Evolutionary conservation across 2,113 vertebrate genomes (phyloP), one percentile per base, ranked within the genome.

Genomic region (Larimichthys crocea): DNA sequence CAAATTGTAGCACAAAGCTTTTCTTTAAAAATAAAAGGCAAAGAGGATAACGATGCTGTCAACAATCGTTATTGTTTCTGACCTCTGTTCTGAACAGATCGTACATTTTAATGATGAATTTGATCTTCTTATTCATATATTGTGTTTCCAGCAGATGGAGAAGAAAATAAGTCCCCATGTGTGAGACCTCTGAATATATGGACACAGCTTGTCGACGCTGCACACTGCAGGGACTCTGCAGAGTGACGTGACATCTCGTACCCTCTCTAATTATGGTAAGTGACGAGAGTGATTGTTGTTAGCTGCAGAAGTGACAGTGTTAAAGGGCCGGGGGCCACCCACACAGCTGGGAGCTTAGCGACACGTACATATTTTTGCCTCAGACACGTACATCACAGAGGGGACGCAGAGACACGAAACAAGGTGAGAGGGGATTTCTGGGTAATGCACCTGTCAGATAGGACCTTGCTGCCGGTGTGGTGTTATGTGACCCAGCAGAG

Each of bases 341-440:
- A 73, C 68, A 52, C 80, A 84, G 83, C 80, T 86, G 87, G 67
- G 64, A 86, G 74, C 65, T 79, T 42, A 57, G 84, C 3, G 56
- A 81, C 82, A 69, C 57, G 1, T 52, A 83, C 77, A 86, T 62
- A 79, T 86, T 90, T 86, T 73, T 84, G 68, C 72, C 50, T 86
- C 73, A 20, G 8, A 70, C 79, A 12, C 12, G 19, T 76, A 87
- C 69, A 82, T 88, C 74, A 75, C 35, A 2, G 8, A 75, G 62
- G 59, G 85, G 82, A 79, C 71, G 67, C 62, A 16, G 60, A 72
- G 81, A 48, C 74, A 68, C 49, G 74, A 35, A 87, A 84, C 89
- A 90, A 90, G 90, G 87, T 89, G 82, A 91, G 80, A 82, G 44
- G 59, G 46, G 82, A 72, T 79, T 62, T 86, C 26, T 85, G 74